phyloP scores from a whole-genome alignment of 2,113 vertebrate genomes.

The Chrysemys picta region DNA sequence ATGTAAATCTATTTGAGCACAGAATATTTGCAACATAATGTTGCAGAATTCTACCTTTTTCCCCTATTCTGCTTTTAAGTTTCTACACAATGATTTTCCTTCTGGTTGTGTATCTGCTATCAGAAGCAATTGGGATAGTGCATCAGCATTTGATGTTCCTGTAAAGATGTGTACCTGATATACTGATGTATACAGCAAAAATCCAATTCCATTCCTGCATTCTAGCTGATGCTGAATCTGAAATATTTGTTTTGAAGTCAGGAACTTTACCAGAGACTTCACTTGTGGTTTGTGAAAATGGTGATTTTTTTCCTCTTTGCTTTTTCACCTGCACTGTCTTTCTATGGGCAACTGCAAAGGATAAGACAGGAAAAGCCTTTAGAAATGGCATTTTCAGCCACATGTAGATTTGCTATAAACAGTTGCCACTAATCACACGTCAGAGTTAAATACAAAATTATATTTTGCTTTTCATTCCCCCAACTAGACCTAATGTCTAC shows the following conservation, averaged over 20 bases:
- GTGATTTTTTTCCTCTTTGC: background rate
- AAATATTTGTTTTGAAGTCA: background rate
- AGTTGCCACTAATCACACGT: background rate
- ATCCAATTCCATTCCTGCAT: background rate
- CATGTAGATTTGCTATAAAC: background rate
- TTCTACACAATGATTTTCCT: background rate
- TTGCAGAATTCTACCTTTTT: background rate
- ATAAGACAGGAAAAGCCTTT: background rate
- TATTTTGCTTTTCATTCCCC: background rate
- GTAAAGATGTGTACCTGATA: background rate
- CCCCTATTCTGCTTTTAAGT: background rate
- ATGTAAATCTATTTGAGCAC: background rate
- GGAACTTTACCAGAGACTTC: background rate
- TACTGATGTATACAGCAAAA: background rate
- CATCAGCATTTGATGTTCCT: background rate
- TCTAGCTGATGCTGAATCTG: background rate
- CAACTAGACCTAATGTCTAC: too few species aligned
- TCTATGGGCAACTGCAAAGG: background rate
- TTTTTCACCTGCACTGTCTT: rapidly evolving
- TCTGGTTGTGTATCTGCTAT: background rate
- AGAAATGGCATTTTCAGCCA: background rate
- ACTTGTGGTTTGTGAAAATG: background rate
- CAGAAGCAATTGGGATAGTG: background rate
- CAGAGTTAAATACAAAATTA: background rate
- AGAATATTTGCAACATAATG: slow-evolving; percentile 9